phyloP scores from a whole-genome alignment of 2,797 vertebrate species.

The Strix occidentalis region DNA sequence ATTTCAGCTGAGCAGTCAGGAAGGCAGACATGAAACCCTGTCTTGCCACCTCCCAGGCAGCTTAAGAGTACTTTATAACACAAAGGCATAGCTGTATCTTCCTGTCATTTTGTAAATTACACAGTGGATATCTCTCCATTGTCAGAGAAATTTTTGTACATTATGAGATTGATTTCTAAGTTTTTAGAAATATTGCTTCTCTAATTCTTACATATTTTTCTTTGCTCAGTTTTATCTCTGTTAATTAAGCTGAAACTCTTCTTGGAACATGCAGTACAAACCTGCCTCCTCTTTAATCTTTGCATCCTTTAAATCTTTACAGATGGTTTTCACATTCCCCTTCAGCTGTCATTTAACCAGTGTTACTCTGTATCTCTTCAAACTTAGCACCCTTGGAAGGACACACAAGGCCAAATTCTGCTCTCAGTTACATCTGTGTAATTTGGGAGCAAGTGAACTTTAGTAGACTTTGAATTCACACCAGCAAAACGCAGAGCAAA shows the following conservation, averaged over 20 bases:
- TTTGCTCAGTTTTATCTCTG: background rate
- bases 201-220: background rate
- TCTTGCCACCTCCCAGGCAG: background rate
- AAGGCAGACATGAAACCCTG: background rate
- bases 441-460: slow-evolving; percentile 12
- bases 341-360: background rate
- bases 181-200: background rate
- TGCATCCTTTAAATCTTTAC: slow-evolving; percentile 6
- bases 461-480: background rate
- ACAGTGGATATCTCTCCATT: background rate
- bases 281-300: background rate
- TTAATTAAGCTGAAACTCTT: background rate
- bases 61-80: background rate
- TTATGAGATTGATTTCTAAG: background rate
- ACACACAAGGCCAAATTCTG: slow-evolving; percentile 10
- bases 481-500: background rate
- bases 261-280: background rate
- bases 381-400: background rate
- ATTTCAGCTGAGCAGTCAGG: background rate
- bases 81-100: background rate
- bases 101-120: background rate
- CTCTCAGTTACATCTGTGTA: background rate
- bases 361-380: background rate
- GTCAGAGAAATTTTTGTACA: background rate
- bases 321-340: slow-evolving; percentile 7